Evolutionary conservation across 1,140 invertebrate genomes (phyloP), one percentile per base, ranked within the genome.

Genomic region (Papilio glaucus): DNA sequence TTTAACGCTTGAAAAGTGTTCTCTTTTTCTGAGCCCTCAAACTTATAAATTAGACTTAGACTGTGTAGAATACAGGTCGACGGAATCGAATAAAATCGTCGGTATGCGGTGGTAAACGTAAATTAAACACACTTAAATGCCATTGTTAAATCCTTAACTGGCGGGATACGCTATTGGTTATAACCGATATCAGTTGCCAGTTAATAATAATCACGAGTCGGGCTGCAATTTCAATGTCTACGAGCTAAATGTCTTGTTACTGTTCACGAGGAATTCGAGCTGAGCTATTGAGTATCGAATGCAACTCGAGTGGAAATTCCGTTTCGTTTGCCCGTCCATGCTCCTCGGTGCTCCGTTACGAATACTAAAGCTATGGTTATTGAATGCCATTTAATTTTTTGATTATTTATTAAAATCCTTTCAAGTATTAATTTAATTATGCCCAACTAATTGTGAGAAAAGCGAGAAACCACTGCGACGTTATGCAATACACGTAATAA

Each of bases 171-270:
- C 78, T 73, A 74, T 72, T 77, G 83, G 79, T 84, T 82, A 80
- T 83, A 81, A 82, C 81, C 83, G 79, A 81, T 79, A 75, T 79
- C 77, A 78, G 80, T 77, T 83, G 77, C 79, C 77, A 82, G 82
- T 87, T 87, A 89, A 89, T 89, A 87, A 84, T 89, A 86, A 87
- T 87, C 80, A 85, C 84, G 79, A 75, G 76, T 82, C 76, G 77
- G 79, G 65, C 71, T 81, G 79, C 85, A 89, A 87, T 89, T 85
- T 86, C 78, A 79, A 75, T 78, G 79, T 70, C 75, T 73, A 63
- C 57, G 18, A 21, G 74, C 74, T 78, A 78, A 80, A 69, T 80
- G 77, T 77, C 78, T 80, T 72, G 79, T 76, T 77, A 72, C 77
- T 73, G 72, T 37, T 71, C 65, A 53, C 49, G 60, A 69, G 53